Conservation (phyloP, 2,888 invertebrate genomes). For the Pristionchus japonicus region DNA sequence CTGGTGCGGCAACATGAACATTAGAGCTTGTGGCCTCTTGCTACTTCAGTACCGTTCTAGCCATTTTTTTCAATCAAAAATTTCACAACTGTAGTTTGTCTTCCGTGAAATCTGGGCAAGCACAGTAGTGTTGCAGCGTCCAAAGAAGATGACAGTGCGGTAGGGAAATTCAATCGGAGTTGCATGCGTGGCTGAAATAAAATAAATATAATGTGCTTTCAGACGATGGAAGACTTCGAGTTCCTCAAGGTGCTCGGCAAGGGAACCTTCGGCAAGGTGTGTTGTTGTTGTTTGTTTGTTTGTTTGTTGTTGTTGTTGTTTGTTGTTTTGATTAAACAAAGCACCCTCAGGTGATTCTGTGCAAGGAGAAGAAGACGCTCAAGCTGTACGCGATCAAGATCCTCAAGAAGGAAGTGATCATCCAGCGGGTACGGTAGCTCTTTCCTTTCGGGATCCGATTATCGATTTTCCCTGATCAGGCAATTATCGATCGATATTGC, state of each 20-base stretch:
- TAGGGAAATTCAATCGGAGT: background rate
- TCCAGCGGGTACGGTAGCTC: slow-evolving; percentile 82
- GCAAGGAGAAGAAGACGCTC: slow-evolving; percentile 92
- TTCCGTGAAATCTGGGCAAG: background rate
- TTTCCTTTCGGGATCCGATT: background rate
- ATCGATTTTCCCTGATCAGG: background rate
- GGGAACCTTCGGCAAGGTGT: slow-evolving; percentile 90
- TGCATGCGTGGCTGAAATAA: background rate
- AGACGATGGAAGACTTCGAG: slow-evolving; percentile 92
- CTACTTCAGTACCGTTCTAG: background rate
- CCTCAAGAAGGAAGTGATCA: slow-evolving; percentile 93
- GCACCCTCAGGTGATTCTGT: slow-evolving; percentile 87
- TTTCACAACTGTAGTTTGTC: background rate
- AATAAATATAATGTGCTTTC: slow-evolving; percentile 39
- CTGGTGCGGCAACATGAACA: background rate
- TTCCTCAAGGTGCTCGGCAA: slow-evolving; percentile 83
- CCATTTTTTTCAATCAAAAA: background rate
- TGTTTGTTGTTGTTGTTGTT: background rate
- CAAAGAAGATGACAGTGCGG: background rate
- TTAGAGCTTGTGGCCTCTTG: background rate
- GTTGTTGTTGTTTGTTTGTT: background rate
- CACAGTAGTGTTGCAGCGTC: background rate
- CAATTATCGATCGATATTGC: slow-evolving; percentile 48
- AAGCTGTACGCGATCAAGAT: slow-evolving; percentile 98
- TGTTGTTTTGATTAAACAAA: background rate